Evolutionary conservation across 2,888 invertebrate species (phyloP), one percentile per base, ranked within the genome.

Genomic region (Clistopyga incitator): DNA sequence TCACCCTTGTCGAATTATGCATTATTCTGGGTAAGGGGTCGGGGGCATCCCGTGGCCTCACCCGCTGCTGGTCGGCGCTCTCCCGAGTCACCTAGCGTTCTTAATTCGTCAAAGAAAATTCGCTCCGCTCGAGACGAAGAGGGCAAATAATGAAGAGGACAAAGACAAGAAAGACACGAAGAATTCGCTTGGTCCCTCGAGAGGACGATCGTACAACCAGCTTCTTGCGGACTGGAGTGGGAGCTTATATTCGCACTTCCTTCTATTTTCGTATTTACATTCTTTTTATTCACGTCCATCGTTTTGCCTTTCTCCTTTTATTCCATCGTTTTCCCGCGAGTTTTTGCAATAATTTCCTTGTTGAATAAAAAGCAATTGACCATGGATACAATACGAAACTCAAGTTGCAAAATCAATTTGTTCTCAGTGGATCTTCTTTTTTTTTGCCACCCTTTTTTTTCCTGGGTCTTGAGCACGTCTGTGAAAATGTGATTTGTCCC

Each of bases 1-100:
- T 87, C 89, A 86, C 87, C 88, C 87, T 83, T 85, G 85, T 84
- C 86, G 91, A 91, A 92, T 92, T 92, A 90, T 92, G 90, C 91
- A 90, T 90, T 89, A 90, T 89, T 90, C 89, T 84, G 86, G 86
- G 86, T 85, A 87, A 86, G 79, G 79, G 78, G 78, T 78, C 81
- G 77, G 42, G 54, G 84, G 84, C 81, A 29, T 75, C 64, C 45
- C 54, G 65, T 64, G 70, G 78, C 50, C 34, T 78, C 77, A 50
- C 56, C 29, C 45, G 47, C 42, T 64, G 78, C 75, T 78, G 78
- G 64, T 78, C 70, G 75, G 38, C 42, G 52, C 45, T 42, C 74
- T 38, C 64, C 18, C 25, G 25, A 70, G 84, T 84, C 78, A 85
- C 79, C 84, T 85, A 84, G 86, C 85, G 85, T 87, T 87, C 88